These are phyloP conservation scores for Apodemus sylvaticus DNA, from an alignment of 2,113 vertebrate species.

Conservation along the genomic window DNA sequence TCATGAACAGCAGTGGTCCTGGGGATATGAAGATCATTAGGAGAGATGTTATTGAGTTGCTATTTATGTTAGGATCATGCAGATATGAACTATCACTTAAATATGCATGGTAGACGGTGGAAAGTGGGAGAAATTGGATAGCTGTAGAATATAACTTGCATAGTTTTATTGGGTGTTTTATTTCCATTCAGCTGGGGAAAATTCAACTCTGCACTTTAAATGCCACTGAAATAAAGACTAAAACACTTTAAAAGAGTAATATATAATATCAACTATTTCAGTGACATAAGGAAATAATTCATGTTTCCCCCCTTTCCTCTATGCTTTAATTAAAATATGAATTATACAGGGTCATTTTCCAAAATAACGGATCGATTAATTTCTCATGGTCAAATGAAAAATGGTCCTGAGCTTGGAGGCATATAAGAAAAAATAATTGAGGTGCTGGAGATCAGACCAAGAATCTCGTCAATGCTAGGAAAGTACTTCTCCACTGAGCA, in stretches of 20 bases:
- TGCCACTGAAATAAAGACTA: conserved; percentile 54
- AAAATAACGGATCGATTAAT: conserved; percentile 17
- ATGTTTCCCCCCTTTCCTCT: neutral
- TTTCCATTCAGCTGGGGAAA: conserved; percentile 57
- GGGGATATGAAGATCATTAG: neutral
- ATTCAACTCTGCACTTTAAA: conserved; percentile 26
- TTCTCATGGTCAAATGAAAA: conserved; percentile 6
- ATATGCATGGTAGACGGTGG: neutral
- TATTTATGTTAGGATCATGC: neutral
- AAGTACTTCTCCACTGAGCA: neutral
- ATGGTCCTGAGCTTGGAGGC: neutral
- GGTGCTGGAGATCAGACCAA: neutral
- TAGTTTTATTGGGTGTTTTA: conserved; percentile 65
- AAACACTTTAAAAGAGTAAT: conserved; percentile 57
- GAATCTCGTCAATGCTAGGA: neutral
- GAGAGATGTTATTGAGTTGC: neutral
- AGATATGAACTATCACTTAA: neutral
- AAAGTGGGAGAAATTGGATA: neutral
- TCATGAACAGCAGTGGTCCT: neutral
- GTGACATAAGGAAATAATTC: conserved; percentile 34
- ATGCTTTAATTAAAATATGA: conserved; percentile 58
- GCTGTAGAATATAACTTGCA: neutral
- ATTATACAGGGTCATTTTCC: neutral
- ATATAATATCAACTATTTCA: conserved; percentile 31
- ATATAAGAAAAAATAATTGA: neutral